Conservation (phyloP, 2,888 invertebrate species). For the Agonopterix heracliana region DNA sequence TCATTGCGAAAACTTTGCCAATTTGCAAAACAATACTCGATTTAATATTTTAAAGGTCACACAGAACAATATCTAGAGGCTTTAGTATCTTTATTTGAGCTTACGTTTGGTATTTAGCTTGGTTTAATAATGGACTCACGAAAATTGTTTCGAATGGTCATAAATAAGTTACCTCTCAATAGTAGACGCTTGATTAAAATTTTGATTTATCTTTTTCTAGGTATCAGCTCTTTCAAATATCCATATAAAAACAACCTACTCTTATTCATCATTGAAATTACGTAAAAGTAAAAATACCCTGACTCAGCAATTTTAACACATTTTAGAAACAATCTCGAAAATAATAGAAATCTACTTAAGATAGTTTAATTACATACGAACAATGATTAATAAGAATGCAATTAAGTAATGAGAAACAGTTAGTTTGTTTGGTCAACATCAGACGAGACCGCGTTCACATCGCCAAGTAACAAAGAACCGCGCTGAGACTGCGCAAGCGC, state of each 20-base stretch:
- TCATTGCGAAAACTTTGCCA: constrained; percentile 54
- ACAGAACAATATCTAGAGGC: constrained; percentile 25
- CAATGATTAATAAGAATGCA: constrained; percentile 60
- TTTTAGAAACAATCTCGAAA: constrained; percentile 25
- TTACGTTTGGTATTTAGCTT: constrained; percentile 6
- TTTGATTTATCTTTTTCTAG: too few relatives aligned
- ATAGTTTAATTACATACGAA: constrained; percentile 54
- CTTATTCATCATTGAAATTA: too few relatives aligned
- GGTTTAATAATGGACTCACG: background rate
- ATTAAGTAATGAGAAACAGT: constrained; percentile 69
- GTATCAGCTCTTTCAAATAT: too few relatives aligned
- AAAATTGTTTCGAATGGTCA: too few relatives aligned
- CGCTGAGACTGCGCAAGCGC: background rate
- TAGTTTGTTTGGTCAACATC: constrained; percentile 53
- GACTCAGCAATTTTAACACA: constrained; percentile 21
- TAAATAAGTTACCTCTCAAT: too few relatives aligned
- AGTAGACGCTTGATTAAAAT: too few relatives aligned
- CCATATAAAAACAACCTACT: too few relatives aligned
- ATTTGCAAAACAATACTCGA: constrained; percentile 46
- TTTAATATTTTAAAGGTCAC: constrained; percentile 46
- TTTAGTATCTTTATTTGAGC: background rate
- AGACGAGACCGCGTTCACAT: constrained; percentile 46
- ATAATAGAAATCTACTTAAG: constrained; percentile 60
- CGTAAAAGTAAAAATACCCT: background rate
- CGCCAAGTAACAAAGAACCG: background rate